Percentiles rank a stretch among this genome's conserved stretches.
Evolutionary conservation across 2,113 vertebrate genomes (phyloP).

Genomic region (Neogale vison): DNA sequence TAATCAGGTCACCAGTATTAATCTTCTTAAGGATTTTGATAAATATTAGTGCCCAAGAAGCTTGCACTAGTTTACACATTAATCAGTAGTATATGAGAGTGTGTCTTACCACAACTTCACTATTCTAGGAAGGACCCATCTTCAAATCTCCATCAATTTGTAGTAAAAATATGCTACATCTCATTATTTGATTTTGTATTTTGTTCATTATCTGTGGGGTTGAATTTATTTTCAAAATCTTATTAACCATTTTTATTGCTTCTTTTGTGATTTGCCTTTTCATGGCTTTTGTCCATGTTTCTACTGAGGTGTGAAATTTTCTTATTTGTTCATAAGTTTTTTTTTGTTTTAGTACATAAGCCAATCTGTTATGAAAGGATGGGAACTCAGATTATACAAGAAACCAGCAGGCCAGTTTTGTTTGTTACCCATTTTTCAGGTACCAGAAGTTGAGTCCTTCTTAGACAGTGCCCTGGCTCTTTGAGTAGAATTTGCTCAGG

Average conservation of each 20-base stretch:
- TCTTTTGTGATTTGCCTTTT: background rate
- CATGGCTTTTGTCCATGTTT: background rate
- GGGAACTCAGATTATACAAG: background rate
- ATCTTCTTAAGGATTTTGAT: background rate
- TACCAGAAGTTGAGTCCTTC: background rate
- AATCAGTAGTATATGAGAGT: background rate
- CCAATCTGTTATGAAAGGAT: background rate
- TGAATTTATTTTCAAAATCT: conserved; percentile 21
- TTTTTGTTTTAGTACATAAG: background rate
- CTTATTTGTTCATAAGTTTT: background rate
- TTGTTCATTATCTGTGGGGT: background rate
- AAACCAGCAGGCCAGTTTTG: background rate
- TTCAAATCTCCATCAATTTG: background rate
- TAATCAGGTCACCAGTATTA: background rate
- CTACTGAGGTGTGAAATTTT: background rate
- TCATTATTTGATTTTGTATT: background rate
- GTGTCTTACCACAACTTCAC: background rate
- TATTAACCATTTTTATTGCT: conserved; percentile 5
- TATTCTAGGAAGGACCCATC: background rate
- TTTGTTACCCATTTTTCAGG: background rate
- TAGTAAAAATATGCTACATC: background rate
- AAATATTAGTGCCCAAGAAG: background rate
- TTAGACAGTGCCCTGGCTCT: background rate
- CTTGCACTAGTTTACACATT: background rate
- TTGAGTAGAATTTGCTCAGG: background rate